Base-by-base conservation (phyloP, 2,113 vertebrate species). In the Labeo rohita region DNA sequence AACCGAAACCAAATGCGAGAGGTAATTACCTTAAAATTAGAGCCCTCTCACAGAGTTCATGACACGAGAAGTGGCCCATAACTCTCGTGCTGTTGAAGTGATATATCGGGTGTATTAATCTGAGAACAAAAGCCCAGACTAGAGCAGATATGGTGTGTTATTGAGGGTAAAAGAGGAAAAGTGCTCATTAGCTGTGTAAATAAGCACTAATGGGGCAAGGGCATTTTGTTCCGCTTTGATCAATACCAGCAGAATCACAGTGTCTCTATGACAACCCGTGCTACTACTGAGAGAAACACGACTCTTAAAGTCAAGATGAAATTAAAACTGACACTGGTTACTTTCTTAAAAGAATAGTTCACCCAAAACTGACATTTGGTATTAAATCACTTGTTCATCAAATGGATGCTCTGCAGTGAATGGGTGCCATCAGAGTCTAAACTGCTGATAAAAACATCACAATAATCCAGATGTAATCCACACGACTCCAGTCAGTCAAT, bases 261-360 rank as follows among this genome's bases (percentile, higher is more conserved):
- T 90, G 80, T 94, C 87, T 78, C 93, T 87, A 94, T 92, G 91
- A 91, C 85, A 93, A 93, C 76, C 11, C 28, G 66, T 49, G 65
- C 70, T 45, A 11, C 9, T 28, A 11, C 49, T 21, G 92, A 54
- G 34, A 89, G 85, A 87, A 86, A 23, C 90, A 80, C 72, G 28
- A 28, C 85, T 80, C 79, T 77, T 23, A 81, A 86, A 90, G 80
- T 84, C 72, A 87, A 36, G 63, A 70, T 86, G 88, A 79, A 61
- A 79, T 76, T 52, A 50, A 76, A 61, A 45, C 39, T 7, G 21
- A 79, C 36, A n/a, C 21, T 21, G 21, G 36, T 59, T 70, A 8
- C 6, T 39, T 39, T 68, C 34, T 39, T 68, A 16, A 36, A 36
- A 15, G 16, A 56, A 56, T 18, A 59, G 56, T 61, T 72, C 16